Percentiles rank a stretch among this genome's conserved stretches.
Evolutionary conservation across 2,888 invertebrate genomes (phyloP).

Genomic region (Epirrhoe tristata): DNA sequence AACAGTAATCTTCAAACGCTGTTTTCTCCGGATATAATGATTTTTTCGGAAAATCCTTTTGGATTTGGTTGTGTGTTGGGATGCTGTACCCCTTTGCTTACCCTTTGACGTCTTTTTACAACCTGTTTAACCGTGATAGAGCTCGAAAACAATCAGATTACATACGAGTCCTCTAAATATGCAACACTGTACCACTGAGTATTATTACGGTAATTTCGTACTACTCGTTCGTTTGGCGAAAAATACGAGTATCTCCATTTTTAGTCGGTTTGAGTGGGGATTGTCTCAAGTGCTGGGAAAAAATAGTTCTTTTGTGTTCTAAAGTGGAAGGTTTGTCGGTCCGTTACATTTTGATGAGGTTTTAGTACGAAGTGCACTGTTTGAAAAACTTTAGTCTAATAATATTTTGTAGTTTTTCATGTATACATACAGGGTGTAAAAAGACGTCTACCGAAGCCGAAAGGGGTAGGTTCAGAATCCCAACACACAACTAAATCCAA

Average conservation of each 20-base stretch:
- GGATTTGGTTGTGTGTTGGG: too few species aligned
- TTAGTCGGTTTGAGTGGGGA: constrained; percentile 52
- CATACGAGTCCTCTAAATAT: constrained; percentile 1
- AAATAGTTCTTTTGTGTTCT: constrained; percentile 45
- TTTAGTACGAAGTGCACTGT: constrained; percentile 6
- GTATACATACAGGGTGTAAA: too few species aligned
- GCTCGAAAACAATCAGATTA: too few species aligned
- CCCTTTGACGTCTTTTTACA: too few species aligned
- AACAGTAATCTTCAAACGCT: too few species aligned
- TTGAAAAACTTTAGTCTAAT: not conserved
- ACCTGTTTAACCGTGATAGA: too few species aligned
- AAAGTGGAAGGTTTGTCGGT: constrained; percentile 20
- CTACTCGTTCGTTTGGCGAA: constrained; percentile 49
- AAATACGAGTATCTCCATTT: constrained; percentile 55
- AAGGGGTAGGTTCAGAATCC: too few species aligned
- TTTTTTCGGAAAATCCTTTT: too few species aligned
- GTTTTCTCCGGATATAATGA: too few species aligned
- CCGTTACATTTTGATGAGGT: constrained; percentile 24
- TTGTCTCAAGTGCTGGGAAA: constrained; percentile 55
- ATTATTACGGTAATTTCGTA: constrained; percentile 52
- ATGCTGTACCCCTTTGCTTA: too few species aligned
- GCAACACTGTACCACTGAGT: constrained; percentile 38
- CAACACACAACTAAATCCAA: too few species aligned
- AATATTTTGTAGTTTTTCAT: not conserved
- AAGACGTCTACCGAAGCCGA: too few species aligned